Evolutionary conservation across 2,888 invertebrate species (phyloP).

Genomic region (Choristoneura rosaceana): DNA sequence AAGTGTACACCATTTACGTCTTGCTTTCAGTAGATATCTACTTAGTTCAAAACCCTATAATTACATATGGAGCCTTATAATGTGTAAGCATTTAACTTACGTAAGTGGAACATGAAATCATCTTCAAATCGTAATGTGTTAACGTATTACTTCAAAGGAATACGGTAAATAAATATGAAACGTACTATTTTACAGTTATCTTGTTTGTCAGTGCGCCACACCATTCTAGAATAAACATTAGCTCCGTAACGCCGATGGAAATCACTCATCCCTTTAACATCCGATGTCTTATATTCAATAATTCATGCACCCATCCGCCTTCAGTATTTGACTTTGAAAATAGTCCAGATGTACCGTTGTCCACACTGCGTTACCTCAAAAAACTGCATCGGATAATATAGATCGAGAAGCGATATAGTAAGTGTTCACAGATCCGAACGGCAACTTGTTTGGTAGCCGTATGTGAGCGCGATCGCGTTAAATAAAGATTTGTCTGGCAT

Average conservation of each 20-base stretch:
- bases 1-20: too few species aligned
- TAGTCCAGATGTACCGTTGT: constrained; percentile 63
- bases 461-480: constrained; percentile 27
- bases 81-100: constrained; percentile 14
- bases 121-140: background rate
- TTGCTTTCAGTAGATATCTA: too few species aligned
- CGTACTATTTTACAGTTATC: constrained; percentile 28
- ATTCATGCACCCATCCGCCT: constrained; percentile 57
- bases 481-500: constrained; percentile 44
- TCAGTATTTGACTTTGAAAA: constrained; percentile 71
- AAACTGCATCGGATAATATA: constrained; percentile 31
- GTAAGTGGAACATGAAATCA: background rate
- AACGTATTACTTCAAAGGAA: constrained; percentile 19
- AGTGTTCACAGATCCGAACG: constrained; percentile 18
- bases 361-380: background rate
- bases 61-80: too few species aligned
- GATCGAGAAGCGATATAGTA: background rate
- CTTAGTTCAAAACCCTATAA: too few species aligned
- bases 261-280: constrained; percentile 51
- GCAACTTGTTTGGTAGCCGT: constrained; percentile 32
- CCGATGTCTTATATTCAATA: constrained; percentile 58
- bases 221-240: constrained; percentile 46
- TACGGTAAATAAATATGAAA: constrained; percentile 12
- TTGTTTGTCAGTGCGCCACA: constrained; percentile 45
- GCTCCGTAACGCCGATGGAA: constrained; percentile 46